These are phyloP conservation scores for Knipowitschia caucasica DNA, from an alignment of 2,797 vertebrate species.

Conservation along the genomic window DNA sequence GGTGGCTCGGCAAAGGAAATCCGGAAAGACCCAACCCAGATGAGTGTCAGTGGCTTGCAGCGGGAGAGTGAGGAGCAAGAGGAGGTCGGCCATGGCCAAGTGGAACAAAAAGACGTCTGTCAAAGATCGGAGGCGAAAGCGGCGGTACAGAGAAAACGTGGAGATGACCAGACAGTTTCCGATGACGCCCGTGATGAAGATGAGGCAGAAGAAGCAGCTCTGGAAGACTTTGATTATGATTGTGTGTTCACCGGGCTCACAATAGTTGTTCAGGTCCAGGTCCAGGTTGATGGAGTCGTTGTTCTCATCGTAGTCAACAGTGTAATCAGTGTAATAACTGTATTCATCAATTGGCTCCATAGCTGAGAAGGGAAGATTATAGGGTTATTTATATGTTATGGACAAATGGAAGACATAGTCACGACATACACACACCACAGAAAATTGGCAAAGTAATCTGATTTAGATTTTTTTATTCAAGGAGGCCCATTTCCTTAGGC, in stretches of 20 bases:
- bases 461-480: too few species aligned
- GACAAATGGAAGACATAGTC: too few species aligned
- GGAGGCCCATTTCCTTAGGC: too few species aligned
- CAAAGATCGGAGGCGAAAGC: slow-evolving; percentile 69
- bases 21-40: slow-evolving; percentile 69
- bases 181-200: slow-evolving; percentile 76
- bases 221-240: slow-evolving; percentile 74
- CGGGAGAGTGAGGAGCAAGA: slow-evolving; percentile 84
- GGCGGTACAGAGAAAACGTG: slow-evolving; percentile 75
- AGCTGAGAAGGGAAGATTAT: not conserved
- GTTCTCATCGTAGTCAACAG: fast-evolving
- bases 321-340: fast-evolving
- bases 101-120: slow-evolving; percentile 86
- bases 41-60: slow-evolving; percentile 64
- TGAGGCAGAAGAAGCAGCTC: slow-evolving; percentile 68
- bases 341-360: slow-evolving; percentile 15
- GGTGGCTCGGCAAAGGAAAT: slow-evolving; percentile 66
- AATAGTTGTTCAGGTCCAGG: slow-evolving; percentile 45
- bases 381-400: too few species aligned
- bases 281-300: not conserved
- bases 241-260: slow-evolving; percentile 58
- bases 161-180: slow-evolving; percentile 87
- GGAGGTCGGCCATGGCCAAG: slow-evolving; percentile 85
- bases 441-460: too few species aligned
- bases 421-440: too few species aligned